These are phyloP conservation scores for Neotoxoptera formosana DNA, from an alignment of 1,140 invertebrate genomes.

Conservation along the genomic window DNA sequence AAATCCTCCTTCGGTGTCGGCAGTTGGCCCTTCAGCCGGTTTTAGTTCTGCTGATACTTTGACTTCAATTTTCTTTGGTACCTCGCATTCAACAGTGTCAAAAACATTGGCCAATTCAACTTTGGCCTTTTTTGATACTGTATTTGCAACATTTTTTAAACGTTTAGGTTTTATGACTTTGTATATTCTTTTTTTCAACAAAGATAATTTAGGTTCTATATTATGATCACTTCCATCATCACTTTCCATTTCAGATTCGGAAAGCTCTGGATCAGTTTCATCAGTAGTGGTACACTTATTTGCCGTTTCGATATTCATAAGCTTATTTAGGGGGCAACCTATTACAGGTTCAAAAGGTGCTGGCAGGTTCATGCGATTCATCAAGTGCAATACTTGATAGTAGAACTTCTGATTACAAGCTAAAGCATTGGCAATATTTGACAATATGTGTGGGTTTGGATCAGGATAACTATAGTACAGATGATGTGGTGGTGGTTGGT, in stretches of 20 bases:
- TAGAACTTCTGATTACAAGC: constrained; percentile 82
- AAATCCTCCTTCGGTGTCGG: constrained; percentile 64
- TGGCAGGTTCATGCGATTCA: constrained; percentile 94
- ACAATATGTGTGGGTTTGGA: constrained; percentile 74
- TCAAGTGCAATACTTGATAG: constrained; percentile 82
- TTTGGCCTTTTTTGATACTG: constrained; percentile 23
- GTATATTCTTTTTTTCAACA: constrained; percentile 61
- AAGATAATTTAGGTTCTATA: constrained; percentile 68
- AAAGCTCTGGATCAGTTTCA: constrained; percentile 40
- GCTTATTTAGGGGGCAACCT: background rate
- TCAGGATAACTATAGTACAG: constrained; percentile 79
- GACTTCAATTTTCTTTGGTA: constrained; percentile 72
- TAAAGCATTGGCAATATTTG: constrained; percentile 81
- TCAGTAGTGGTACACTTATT: constrained; percentile 58
- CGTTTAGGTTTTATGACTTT: constrained; percentile 33
- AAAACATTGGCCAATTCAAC: constrained; percentile 49
- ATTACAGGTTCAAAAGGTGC: constrained; percentile 75
- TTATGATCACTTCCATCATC: constrained; percentile 70
- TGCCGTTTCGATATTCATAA: constrained; percentile 60
- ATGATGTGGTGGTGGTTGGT: constrained; percentile 76
- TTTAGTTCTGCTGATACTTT: constrained; percentile 66
- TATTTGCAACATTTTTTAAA: constrained; percentile 16
- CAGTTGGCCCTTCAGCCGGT: constrained; percentile 56
- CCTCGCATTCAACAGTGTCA: constrained; percentile 65
- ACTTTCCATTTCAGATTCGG: constrained; percentile 81